Evolutionary conservation across 2,888 invertebrate species (phyloP).

Genomic region (Philonicus albiceps): DNA sequence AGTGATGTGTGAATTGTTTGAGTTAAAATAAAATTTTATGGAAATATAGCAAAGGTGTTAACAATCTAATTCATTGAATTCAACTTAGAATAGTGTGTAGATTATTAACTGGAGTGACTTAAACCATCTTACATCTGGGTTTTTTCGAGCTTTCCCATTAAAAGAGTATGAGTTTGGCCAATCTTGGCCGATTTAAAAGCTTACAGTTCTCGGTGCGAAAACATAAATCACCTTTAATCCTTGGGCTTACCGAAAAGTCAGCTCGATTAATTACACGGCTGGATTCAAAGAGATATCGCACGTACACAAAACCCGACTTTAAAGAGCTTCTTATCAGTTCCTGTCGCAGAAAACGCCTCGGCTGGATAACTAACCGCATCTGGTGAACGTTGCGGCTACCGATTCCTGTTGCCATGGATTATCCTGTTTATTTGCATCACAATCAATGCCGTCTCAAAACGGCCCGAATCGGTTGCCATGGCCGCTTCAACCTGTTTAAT

Average conservation of each 20-base stretch:
- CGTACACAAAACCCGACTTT: background rate
- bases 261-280: background rate
- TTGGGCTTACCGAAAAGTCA: background rate
- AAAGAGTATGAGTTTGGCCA: background rate
- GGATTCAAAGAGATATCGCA: background rate
- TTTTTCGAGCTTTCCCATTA: too few species aligned
- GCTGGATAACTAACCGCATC: background rate
- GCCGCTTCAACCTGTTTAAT: background rate
- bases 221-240: background rate
- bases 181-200: background rate
- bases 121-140: background rate
- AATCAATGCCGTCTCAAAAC: slow-evolving; percentile 4
- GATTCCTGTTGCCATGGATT: background rate
- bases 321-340: background rate
- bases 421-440: background rate
- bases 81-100: background rate
- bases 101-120: background rate
- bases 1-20: too few species aligned
- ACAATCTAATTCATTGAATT: background rate
- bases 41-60: background rate
- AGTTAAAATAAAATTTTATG: too few species aligned
- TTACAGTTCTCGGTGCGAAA: background rate
- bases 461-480: background rate
- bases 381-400: background rate
- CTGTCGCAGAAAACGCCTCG: background rate